These are phyloP conservation scores for Anolis apletophallus DNA, from an alignment of 2,797 vertebrate genomes.

Conservation along the genomic window DNA sequence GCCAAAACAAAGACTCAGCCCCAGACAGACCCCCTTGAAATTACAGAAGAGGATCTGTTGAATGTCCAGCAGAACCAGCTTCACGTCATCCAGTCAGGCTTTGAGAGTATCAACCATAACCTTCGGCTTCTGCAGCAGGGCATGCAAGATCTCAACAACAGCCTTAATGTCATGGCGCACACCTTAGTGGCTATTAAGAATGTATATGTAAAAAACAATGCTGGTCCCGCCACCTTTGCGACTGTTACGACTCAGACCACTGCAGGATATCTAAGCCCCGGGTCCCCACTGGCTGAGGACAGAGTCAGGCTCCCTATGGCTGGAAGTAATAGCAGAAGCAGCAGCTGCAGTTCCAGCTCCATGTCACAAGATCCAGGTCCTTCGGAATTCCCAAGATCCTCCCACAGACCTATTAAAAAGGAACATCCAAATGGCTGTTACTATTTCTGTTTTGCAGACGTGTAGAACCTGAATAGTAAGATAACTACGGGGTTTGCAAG, in stretches of 20 bases:
- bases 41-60: conserved; percentile 70
- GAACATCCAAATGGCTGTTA: conserved; percentile 76
- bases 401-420: conserved; percentile 73
- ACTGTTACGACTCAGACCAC: conserved; percentile 69
- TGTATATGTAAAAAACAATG: conserved; percentile 68
- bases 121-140: conserved; percentile 73
- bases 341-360: conserved; percentile 75
- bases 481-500: conserved; percentile 46
- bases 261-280: conserved; percentile 71
- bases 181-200: conserved; percentile 72
- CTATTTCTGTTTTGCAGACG: conserved; percentile 77
- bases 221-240: conserved; percentile 51
- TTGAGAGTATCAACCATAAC: conserved; percentile 74
- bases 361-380: conserved; percentile 71
- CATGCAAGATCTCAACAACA: conserved; percentile 74
- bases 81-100: conserved; percentile 74
- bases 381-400: conserved; percentile 66
- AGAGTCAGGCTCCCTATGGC: conserved; percentile 60
- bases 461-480: conserved; percentile 67
- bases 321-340: conserved; percentile 75
- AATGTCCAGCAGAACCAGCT: conserved; percentile 73
- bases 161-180: conserved; percentile 70
- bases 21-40: conserved; percentile 59
- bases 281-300: conserved; percentile 67
- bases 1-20: conserved; percentile 70